Percentiles rank a stretch among this genome's conserved stretches.
phyloP scores from a whole-genome alignment of 2,797 vertebrate genomes.

The Cossypha polioptera region DNA sequence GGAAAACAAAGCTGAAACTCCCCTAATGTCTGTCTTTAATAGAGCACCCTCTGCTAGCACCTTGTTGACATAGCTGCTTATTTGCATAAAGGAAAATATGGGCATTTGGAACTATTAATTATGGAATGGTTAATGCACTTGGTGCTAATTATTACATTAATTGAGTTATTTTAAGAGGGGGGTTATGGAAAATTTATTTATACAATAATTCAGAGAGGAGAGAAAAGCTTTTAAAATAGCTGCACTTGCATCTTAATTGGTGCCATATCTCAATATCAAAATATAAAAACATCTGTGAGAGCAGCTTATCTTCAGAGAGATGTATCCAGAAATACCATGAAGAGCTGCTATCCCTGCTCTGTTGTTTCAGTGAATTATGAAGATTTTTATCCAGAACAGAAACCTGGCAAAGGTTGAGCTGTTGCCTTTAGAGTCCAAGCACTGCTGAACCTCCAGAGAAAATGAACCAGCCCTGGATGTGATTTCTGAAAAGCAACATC shows the following conservation, averaged over 20 bases:
- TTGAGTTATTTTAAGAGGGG: conserved; percentile 2
- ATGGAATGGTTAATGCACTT: not conserved
- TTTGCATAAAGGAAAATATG: conserved; percentile 58
- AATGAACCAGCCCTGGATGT: not conserved
- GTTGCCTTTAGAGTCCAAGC: not conserved
- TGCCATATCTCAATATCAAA: not conserved
- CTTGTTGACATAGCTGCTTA: conserved; percentile 63
- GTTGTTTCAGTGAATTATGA: not conserved
- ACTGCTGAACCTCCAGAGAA: not conserved
- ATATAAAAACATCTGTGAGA: not conserved
- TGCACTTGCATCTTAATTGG: not conserved
- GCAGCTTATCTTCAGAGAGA: not conserved
- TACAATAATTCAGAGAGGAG: not conserved
- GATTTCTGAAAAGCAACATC: not conserved
- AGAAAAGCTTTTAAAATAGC: not conserved
- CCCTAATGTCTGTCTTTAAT: conserved; percentile 20
- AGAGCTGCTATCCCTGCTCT: not conserved
- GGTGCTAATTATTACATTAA: conserved; percentile 51
- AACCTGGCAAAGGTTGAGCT: not conserved
- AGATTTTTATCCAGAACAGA: not conserved
- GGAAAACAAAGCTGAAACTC: conserved; percentile 45
- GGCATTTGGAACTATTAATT: conserved; percentile 46
- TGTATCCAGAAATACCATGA: not conserved
- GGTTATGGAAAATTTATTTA: not conserved
- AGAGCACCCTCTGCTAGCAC: conserved; percentile 25